Conservation (phyloP, 2,888 invertebrate species). For the Euzetes globulus region DNA sequence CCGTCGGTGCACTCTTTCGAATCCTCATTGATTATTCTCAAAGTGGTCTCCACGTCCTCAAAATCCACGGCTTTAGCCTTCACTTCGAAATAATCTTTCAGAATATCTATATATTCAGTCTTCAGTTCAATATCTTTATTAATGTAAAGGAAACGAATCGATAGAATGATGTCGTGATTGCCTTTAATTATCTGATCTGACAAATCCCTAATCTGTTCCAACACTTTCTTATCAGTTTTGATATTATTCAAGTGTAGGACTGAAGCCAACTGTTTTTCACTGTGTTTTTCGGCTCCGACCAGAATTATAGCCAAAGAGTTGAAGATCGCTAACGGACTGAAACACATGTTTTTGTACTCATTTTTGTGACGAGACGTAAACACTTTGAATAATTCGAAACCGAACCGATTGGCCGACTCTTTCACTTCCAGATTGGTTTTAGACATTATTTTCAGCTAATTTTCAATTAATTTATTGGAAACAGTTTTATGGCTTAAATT, state of each 20-base stretch:
- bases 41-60: neutral
- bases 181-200: slow-evolving; percentile 17
- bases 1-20: slow-evolving; percentile 29
- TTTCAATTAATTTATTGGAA: too few species aligned
- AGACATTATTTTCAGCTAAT: too few species aligned
- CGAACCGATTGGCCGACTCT: slow-evolving; percentile 32
- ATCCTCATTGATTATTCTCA: slow-evolving; percentile 34
- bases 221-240: neutral
- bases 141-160: slow-evolving; percentile 26
- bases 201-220: slow-evolving; percentile 4
- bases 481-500: too few species aligned
- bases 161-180: slow-evolving; percentile 34
- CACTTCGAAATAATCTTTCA: slow-evolving; percentile 24
- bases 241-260: slow-evolving; percentile 22
- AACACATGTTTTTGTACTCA: slow-evolving; percentile 33
- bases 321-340: slow-evolving; percentile 31
- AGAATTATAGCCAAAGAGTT: slow-evolving; percentile 31
- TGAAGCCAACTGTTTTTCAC: slow-evolving; percentile 24
- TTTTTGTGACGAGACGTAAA: slow-evolving; percentile 25
- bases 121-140: slow-evolving; percentile 22
- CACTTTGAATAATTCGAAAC: slow-evolving; percentile 31
- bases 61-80: slow-evolving; percentile 35
- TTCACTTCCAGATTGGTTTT: too few species aligned
- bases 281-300: slow-evolving; percentile 31
- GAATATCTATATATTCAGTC: neutral